phyloP scores from a whole-genome alignment of 2,797 vertebrate species.

The Leucoraja ocellata region DNA sequence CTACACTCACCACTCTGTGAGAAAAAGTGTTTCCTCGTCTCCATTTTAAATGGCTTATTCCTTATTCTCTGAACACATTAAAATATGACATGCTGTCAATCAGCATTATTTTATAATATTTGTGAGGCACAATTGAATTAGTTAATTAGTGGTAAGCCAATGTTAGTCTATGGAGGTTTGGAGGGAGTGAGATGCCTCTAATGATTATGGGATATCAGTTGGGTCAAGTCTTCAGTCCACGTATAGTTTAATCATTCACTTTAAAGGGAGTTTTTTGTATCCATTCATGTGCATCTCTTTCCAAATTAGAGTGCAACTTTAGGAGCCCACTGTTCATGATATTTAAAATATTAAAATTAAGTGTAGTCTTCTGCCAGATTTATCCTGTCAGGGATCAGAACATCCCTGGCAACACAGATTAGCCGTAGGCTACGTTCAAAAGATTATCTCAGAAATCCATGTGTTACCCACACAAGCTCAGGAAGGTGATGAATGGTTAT shows the following conservation, averaged over 20 bases:
- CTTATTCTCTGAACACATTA: not conserved
- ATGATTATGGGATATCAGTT: not conserved
- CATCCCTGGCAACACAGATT: not conserved
- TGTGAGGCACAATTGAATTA: not conserved
- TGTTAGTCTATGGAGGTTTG: not conserved
- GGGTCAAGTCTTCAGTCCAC: not conserved
- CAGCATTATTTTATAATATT: constrained; percentile 11
- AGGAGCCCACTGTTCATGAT: not conserved
- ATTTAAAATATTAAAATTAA: not conserved
- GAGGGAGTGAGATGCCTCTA: not conserved
- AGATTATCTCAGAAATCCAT: not conserved
- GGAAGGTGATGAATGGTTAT: not conserved
- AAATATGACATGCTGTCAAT: constrained; percentile 1
- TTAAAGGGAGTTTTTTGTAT: not conserved
- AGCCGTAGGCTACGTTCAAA: not conserved
- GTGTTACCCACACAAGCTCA: not conserved
- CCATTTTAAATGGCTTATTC: too few relatives aligned
- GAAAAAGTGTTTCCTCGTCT: too few relatives aligned
- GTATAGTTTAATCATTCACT: not conserved
- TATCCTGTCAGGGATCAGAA: not conserved
- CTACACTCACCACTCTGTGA: too few relatives aligned
- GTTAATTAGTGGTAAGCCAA: not conserved
- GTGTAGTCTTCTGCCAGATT: not conserved
- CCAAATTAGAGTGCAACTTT: not conserved
- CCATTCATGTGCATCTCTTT: not conserved